Evolutionary conservation across 2,113 vertebrate species (phyloP).

Genomic region (Fulmarus glacialis): DNA sequence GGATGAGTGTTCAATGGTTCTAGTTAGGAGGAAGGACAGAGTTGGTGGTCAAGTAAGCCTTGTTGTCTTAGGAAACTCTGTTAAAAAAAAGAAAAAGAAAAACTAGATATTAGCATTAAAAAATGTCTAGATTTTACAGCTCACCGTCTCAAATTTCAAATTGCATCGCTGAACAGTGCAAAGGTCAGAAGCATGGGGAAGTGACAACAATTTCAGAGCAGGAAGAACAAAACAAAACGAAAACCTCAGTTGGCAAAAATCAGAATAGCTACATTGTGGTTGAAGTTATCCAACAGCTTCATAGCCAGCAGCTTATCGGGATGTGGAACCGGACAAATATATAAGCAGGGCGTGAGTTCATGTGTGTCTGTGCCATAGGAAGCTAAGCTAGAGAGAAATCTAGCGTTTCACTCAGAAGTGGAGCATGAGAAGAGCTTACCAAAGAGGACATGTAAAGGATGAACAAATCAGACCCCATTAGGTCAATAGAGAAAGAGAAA

Average conservation of each 20-base stretch:
- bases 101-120: neutral
- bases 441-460: neutral
- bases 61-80: neutral
- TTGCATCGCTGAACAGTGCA: neutral
- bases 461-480: neutral
- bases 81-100: neutral
- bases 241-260: neutral
- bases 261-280: neutral
- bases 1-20: neutral
- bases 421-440: neutral
- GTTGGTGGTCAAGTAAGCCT: neutral
- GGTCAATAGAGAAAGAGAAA: rapidly evolving
- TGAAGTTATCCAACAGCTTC: neutral
- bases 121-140: neutral
- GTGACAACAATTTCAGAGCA: neutral
- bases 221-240: neutral
- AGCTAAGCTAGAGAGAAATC: neutral
- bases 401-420: neutral
- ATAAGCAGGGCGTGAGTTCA: neutral
- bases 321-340: neutral
- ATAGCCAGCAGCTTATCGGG: neutral
- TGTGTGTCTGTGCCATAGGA: neutral
- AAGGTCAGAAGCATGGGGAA: neutral
- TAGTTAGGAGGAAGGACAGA: neutral
- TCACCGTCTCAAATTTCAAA: neutral